Evolutionary conservation across 2,888 invertebrate genomes (phyloP), one percentile per base, ranked within the genome.

Genomic region (Megalurothrips usitatus): DNA sequence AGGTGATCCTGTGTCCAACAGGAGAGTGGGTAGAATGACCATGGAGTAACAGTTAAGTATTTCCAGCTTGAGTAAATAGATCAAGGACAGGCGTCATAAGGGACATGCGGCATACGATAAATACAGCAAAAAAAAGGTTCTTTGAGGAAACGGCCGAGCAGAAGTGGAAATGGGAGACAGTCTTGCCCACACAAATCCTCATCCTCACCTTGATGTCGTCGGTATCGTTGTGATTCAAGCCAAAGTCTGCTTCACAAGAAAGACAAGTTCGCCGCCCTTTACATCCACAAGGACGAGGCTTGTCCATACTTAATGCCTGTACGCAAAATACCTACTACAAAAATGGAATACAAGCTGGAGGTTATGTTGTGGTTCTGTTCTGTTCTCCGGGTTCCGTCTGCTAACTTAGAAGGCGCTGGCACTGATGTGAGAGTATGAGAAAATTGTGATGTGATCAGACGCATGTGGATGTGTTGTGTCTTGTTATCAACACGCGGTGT

Each of bases 221-320:
- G 80, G 87, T 83, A 80, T 88, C 85, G 6, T 87, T 87, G 85
- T 88, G 90, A 12, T 84, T 85, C 83, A 91, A 89, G 19, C 90
- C 88, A 84, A 87, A 92, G 83, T 92, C 89, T 78, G 91, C 89
- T 89, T 97, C 96, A 87, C 98, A 98, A 82, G 94, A 87, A 34
- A 96, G 89, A 87, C 98, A 98, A 1, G 96, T 95, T 84, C 98
- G 90, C 84, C 94, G 93, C 3, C 97, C 96, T 89, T 98, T 98
- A 86, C 98, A 98, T 75, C 96, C 97, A 88, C 98, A 98, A 0
- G 92, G 90, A 78, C 95, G 88, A 52, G 92, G 90, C 83, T 90
- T 90, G 85, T 92, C 90, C 91, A 92, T 92, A 83, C 23, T 75
- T 1, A 11, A 58, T 58, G 0, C 34, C 58, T 6, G n/a, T 6